A percentile compares a stretch with the other conserved stretches of the same genome.
Evolutionary conservation across 2,113 vertebrate species (phyloP).

Genomic region (Neotoma lepida): DNA sequence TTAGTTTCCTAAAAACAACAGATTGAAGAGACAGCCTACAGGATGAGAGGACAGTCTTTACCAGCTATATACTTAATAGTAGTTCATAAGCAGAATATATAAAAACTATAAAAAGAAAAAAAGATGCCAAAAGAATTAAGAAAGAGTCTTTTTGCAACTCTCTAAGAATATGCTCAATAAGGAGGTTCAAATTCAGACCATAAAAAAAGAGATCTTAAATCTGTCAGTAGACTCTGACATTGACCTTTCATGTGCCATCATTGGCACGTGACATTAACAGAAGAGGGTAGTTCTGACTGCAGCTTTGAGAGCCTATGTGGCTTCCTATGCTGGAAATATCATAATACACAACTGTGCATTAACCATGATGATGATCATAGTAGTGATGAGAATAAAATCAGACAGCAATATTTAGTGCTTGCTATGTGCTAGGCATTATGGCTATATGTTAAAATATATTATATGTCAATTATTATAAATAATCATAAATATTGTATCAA

Average conservation of each 20-base stretch:
- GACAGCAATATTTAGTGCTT: background rate
- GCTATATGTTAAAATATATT: background rate
- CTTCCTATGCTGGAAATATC: background rate
- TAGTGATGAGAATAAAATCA: background rate
- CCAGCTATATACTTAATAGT: background rate
- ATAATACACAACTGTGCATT: background rate
- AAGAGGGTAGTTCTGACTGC: background rate
- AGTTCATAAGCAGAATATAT: background rate
- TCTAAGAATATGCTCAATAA: background rate
- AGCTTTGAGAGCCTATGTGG: background rate
- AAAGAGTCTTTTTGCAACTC: background rate
- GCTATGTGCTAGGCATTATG: background rate
- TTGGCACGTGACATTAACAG: slow-evolving; percentile 10
- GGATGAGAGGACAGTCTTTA: background rate
- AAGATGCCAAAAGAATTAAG: background rate
- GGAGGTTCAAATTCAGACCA: background rate
- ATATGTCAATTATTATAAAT: background rate
- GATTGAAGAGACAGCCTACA: no score
- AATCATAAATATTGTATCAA: background rate
- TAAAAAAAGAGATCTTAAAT: slow-evolving; percentile 19
- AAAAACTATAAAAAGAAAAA: background rate
- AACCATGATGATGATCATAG: background rate
- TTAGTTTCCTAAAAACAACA: background rate
- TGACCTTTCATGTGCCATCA: background rate
- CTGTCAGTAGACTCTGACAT: background rate